phyloP scores from a whole-genome alignment of 1,140 invertebrate species.

The Ceratina calcarata region DNA sequence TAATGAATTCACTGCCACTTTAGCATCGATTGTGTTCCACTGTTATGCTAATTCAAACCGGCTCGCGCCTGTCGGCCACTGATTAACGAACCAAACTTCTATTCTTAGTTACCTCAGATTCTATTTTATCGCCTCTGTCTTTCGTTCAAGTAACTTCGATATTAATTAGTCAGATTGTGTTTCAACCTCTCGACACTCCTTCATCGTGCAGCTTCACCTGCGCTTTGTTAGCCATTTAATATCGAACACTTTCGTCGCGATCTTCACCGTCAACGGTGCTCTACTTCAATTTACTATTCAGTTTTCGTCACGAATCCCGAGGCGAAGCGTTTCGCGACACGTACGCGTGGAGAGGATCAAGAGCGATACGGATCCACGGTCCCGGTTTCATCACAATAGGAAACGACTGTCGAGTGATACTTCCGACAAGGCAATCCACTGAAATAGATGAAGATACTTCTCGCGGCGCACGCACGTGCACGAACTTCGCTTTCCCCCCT shows the following conservation, averaged over 20 bases:
- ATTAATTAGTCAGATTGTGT: not conserved
- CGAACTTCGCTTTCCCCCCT: not conserved
- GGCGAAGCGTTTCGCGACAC: not conserved
- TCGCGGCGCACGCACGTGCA: conserved; percentile 9
- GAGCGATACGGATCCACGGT: conserved; percentile 31
- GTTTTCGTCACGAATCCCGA: not conserved
- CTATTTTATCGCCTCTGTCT: not conserved
- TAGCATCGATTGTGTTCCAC: conserved; percentile 26
- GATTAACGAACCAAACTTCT: conserved; percentile 15
- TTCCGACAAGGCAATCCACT: conserved; percentile 67
- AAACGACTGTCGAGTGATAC: conserved; percentile 59
- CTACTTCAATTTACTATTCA: not conserved
- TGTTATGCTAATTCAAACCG: conserved; percentile 17
- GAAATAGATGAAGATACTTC: conserved; percentile 65
- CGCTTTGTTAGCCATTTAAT: no score
- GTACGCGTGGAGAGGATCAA: conserved; percentile 4
- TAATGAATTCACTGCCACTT: conserved; percentile 28
- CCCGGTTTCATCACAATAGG: conserved; percentile 59
- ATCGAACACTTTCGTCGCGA: no score
- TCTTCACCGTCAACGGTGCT: no score
- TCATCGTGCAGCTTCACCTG: no score
- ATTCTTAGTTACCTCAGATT: not conserved
- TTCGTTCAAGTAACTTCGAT: not conserved
- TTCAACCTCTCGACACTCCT: no score
- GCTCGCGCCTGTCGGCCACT: not conserved